A percentile compares a stretch with the other conserved stretches of the same genome.
phyloP scores from a whole-genome alignment of 2,113 vertebrate genomes.

The Vireo altiloquus region DNA sequence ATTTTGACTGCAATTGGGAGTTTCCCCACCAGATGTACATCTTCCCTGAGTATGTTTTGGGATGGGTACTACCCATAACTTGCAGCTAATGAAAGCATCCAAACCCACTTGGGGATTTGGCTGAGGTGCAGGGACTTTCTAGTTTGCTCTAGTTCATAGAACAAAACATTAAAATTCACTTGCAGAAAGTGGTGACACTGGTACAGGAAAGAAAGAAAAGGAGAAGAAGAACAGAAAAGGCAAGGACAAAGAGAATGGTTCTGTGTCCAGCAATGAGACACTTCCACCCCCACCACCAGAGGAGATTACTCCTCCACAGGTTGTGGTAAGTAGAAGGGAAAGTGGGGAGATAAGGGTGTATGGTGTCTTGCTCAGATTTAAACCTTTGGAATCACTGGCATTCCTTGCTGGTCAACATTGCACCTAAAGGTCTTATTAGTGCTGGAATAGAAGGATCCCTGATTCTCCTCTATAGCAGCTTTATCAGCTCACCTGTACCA shows the following conservation, averaged over 20 bases:
- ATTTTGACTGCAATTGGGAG: accelerated
- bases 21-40: neutral
- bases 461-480: neutral
- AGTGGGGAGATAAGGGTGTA: neutral
- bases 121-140: neutral
- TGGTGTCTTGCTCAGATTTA: neutral
- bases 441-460: neutral
- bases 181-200: conserved; percentile 85
- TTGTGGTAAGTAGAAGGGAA: conserved; percentile 78
- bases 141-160: neutral
- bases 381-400: neutral
- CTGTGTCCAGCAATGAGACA: conserved; percentile 85
- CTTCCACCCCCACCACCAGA: conserved; percentile 80
- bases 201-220: conserved; percentile 93
- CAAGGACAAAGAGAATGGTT: conserved; percentile 98
- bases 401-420: neutral
- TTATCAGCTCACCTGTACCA: neutral
- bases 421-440: neutral
- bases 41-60: neutral
- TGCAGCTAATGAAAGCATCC: neutral
- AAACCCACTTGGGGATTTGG: neutral
- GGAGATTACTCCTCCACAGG: conserved; percentile 86
- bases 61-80: neutral
- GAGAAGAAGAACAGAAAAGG: conserved; percentile 95
- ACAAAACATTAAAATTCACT: neutral